These are phyloP conservation scores for Urocyon cinereoargenteus DNA, from an alignment of 2,797 vertebrate genomes.

Conservation along the genomic window DNA sequence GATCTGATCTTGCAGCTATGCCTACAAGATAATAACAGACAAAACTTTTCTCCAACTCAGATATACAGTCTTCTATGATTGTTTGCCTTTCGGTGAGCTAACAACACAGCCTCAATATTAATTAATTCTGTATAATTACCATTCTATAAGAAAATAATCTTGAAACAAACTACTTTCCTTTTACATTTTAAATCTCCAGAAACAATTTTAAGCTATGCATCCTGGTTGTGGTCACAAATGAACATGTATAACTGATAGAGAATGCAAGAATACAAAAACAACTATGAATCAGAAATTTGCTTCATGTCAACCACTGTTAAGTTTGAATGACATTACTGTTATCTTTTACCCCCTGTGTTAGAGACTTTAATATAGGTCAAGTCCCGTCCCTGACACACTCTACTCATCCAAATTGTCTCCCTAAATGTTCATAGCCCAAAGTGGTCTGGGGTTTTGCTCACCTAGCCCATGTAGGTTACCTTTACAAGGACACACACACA, in stretches of 20 bases:
- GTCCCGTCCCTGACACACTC: not conserved
- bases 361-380: not conserved
- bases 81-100: slow-evolving; percentile 34
- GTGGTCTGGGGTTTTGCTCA: not conserved
- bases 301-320: not conserved
- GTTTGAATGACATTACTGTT: not conserved
- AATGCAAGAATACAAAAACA: not conserved
- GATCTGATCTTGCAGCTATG: not conserved
- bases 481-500: not conserved
- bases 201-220: not conserved
- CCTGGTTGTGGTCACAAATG: not conserved
- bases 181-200: slow-evolving; percentile 1
- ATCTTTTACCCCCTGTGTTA: not conserved
- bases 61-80: not conserved
- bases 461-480: not conserved
- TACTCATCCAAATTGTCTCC: not conserved
- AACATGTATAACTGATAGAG: not conserved
- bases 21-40: not conserved
- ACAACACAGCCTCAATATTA: not conserved
- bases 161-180: slow-evolving; percentile 12
- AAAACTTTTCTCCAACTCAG: not conserved
- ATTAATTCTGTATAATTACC: not conserved
- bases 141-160: not conserved
- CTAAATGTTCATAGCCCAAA: not conserved
- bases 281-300: not conserved